Conservation (phyloP, 2,888 invertebrate species). For the Noctua janthe region DNA sequence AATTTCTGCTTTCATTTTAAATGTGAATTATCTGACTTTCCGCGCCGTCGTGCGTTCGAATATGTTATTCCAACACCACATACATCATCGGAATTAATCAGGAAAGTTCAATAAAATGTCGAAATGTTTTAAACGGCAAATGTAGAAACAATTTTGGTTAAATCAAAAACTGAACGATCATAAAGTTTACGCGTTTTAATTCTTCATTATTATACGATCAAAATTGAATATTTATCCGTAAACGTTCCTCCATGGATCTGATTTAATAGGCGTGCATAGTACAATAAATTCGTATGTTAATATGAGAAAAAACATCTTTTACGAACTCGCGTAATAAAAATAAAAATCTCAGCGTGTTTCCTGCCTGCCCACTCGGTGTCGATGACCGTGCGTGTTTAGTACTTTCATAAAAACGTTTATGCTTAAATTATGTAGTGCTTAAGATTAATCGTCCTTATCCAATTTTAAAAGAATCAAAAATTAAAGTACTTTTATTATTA, state of each 20-base stretch:
- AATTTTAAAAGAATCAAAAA: slow-evolving; percentile 55
- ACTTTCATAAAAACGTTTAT: slow-evolving; percentile 63
- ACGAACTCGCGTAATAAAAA: slow-evolving; percentile 68
- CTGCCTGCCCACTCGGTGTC: slow-evolving; percentile 64
- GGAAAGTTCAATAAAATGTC: slow-evolving; percentile 1
- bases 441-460: slow-evolving; percentile 67
- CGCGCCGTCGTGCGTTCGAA: background rate
- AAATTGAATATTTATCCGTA: slow-evolving; percentile 40
- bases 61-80: background rate
- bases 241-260: slow-evolving; percentile 40
- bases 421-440: slow-evolving; percentile 65
- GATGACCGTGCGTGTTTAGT: slow-evolving; percentile 65
- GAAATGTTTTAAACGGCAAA: slow-evolving; percentile 3
- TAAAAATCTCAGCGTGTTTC: slow-evolving; percentile 67
- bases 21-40: background rate
- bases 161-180: slow-evolving; percentile 31
- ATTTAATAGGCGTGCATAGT: slow-evolving; percentile 60
- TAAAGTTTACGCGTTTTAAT: slow-evolving; percentile 40
- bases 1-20: background rate
- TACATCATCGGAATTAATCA: slow-evolving; percentile 4
- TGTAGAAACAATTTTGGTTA: slow-evolving; percentile 12
- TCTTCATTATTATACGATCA: slow-evolving; percentile 26
- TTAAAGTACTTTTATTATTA: slow-evolving; percentile 36
- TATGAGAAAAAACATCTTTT: slow-evolving; percentile 65
- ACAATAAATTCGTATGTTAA: slow-evolving; percentile 65